Evolutionary conservation across 2,888 invertebrate species (phyloP).

Genomic region (Nezara viridula): DNA sequence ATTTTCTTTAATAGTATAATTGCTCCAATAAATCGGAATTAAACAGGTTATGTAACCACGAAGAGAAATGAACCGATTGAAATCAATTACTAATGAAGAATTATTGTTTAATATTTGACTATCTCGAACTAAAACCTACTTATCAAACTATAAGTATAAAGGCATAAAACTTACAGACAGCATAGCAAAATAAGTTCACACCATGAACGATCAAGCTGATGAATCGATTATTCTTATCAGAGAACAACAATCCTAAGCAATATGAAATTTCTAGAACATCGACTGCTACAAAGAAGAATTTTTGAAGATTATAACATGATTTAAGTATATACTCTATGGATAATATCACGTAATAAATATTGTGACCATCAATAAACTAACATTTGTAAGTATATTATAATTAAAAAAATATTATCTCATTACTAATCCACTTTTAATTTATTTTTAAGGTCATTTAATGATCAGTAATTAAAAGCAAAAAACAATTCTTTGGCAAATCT

Average conservation of each 20-base stretch:
- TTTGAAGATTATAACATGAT: too few relatives aligned
- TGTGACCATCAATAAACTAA: too few relatives aligned
- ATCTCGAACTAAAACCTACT: neutral
- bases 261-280: neutral
- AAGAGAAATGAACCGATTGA: neutral
- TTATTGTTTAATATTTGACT: neutral
- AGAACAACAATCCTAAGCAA: neutral
- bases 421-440: too few relatives aligned
- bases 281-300: too few relatives aligned
- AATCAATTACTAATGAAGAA: neutral
- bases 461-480: too few relatives aligned
- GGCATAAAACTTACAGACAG: slow-evolving; percentile 20
- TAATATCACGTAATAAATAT: neutral
- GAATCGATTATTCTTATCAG: neutral
- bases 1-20: neutral
- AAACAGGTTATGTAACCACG: slow-evolving; percentile 18
- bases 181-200: slow-evolving; percentile 48
- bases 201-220: slow-evolving; percentile 39
- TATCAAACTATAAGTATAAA: neutral
- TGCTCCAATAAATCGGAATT: neutral
- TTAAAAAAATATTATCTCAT: too few relatives aligned
- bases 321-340: too few relatives aligned
- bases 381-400: too few relatives aligned
- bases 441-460: too few relatives aligned
- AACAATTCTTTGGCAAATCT: too few relatives aligned